These are phyloP conservation scores for Drosophila paranaensis DNA, from an alignment of 2,888 invertebrate genomes.

Conservation along the genomic window DNA sequence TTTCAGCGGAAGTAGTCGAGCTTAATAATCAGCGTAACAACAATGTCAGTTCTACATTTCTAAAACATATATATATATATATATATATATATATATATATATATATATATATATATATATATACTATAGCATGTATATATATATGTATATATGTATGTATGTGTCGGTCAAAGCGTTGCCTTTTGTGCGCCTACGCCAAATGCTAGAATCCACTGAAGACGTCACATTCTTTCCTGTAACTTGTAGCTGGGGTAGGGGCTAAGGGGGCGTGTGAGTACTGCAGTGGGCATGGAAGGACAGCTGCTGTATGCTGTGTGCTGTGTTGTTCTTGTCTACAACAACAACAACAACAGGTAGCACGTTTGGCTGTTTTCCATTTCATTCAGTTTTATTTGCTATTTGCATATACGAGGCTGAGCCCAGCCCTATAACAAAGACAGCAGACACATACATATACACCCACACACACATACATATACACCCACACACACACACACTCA, in stretches of 20 bases:
- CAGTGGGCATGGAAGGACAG: background rate
- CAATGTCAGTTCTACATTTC: conserved; percentile 7
- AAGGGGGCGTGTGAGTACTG: background rate
- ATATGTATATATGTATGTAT: background rate
- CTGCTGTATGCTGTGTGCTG: background rate
- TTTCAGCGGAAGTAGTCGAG: conserved; percentile 28
- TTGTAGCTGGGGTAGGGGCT: background rate
- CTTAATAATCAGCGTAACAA: conserved; percentile 38
- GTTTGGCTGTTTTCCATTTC: conserved; percentile 35
- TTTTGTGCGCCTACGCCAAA: conserved; percentile 19
- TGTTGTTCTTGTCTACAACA: conserved; percentile 12
- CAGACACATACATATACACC: background rate
- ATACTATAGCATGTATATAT: background rate
- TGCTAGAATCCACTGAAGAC: conserved; percentile 28
- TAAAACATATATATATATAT: background rate
- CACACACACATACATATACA: background rate
- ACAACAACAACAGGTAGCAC: conserved; percentile 32
- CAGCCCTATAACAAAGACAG: conserved; percentile 11
- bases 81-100: no score
- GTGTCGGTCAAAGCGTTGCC: conserved; percentile 30
- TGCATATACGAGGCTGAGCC: conserved; percentile 12
- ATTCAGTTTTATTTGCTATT: conserved; percentile 33
- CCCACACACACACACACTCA: background rate
- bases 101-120: background rate
- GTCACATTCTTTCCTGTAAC: conserved; percentile 30